Conservation (phyloP, 35 echinoderm and acorn worm genomes). For the Amphiura filiformis region DNA sequence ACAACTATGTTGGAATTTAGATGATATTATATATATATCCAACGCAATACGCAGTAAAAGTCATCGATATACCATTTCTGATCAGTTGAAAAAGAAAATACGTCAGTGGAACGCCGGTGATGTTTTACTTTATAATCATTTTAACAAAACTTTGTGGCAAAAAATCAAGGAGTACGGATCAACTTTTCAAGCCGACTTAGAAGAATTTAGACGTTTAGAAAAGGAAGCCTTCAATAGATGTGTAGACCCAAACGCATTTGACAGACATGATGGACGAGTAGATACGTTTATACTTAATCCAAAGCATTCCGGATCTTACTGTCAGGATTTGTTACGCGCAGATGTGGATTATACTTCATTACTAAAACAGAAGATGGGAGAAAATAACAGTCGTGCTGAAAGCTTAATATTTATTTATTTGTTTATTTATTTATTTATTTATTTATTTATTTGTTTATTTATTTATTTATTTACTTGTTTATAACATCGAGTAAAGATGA, state of each 20-base stretch:
- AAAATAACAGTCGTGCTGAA: background rate
- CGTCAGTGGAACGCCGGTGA: slow-evolving; percentile 38
- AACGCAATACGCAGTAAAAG: slow-evolving; percentile 3
- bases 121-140: slow-evolving; percentile 25
- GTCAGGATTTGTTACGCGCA: background rate
- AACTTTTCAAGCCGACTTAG: slow-evolving; percentile 18
- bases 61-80: background rate
- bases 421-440: no score
- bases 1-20: slow-evolving; percentile 2
- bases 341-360: background rate
- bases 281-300: background rate
- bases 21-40: slow-evolving; percentile 64
- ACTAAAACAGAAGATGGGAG: background rate
- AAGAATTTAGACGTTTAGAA: slow-evolving; percentile 6
- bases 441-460: no score
- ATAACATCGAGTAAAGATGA: no score
- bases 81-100: background rate
- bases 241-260: background rate
- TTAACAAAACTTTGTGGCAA: slow-evolving; percentile 44
- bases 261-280: background rate
- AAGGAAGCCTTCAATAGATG: slow-evolving; percentile 3
- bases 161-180: slow-evolving; percentile 4
- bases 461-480: no score
- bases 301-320: background rate
- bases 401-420: no score